Evolutionary conservation across 2,113 vertebrate genomes (phyloP).

Genomic region (Oreochromis tanganicae): DNA sequence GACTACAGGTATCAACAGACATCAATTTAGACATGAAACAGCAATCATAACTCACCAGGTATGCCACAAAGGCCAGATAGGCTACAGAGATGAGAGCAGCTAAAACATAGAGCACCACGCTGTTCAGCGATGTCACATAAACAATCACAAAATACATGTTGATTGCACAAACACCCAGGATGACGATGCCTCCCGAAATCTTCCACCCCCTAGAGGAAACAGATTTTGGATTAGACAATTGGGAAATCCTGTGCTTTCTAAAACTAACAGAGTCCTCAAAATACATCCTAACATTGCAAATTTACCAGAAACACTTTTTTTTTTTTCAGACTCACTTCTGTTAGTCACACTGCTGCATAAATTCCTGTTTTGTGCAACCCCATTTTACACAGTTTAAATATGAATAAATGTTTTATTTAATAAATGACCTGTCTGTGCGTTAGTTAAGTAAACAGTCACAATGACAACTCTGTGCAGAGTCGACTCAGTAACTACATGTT

Average conservation of each 20-base stretch:
- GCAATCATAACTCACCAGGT: slow-evolving; percentile 80
- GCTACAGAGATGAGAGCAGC: slow-evolving; percentile 77
- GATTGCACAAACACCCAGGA: slow-evolving; percentile 84
- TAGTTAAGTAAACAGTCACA: not conserved
- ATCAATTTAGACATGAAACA: not conserved
- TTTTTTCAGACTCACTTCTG: not conserved
- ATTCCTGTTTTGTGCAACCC: not conserved
- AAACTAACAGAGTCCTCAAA: not conserved
- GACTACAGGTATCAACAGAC: not conserved
- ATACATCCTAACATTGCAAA: not conserved
- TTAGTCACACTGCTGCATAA: not conserved
- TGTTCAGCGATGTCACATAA: slow-evolving; percentile 81
- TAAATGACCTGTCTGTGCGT: not conserved
- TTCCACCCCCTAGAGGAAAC: slow-evolving; percentile 78
- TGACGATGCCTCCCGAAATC: slow-evolving; percentile 79
- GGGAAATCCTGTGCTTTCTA: not conserved
- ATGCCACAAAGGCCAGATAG: slow-evolving; percentile 86
- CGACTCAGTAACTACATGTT: not conserved
- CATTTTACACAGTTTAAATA: not conserved
- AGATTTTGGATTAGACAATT: not conserved
- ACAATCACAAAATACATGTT: slow-evolving; percentile 94
- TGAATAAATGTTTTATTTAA: not conserved
- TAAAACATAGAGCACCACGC: slow-evolving; percentile 76
- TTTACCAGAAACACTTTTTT: not conserved
- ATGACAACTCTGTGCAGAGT: not conserved